Conservation (phyloP, 2,888 invertebrate genomes). For the Diarsia rubi region DNA sequence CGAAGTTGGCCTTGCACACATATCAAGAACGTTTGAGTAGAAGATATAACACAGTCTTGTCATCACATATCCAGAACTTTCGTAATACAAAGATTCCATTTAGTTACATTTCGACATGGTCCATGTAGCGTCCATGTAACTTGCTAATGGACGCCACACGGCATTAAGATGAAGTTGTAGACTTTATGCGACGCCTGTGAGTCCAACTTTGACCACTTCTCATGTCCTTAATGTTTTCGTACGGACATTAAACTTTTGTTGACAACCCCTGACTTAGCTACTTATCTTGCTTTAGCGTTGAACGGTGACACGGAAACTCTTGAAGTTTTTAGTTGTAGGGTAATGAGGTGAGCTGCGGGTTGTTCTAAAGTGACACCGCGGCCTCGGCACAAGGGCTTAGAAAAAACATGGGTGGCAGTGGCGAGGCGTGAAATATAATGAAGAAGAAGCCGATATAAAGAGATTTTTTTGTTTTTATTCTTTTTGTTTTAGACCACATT, state of each 20-base stretch:
- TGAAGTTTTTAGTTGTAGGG: slow-evolving; percentile 24
- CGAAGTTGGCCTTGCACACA: neutral
- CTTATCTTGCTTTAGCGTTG: slow-evolving; percentile 66
- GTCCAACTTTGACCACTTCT: slow-evolving; percentile 81
- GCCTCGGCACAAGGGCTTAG: too few relatives aligned
- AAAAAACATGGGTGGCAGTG: too few relatives aligned
- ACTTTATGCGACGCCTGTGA: slow-evolving; percentile 74
- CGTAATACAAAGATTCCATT: slow-evolving; percentile 41
- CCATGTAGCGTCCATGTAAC: slow-evolving; percentile 68
- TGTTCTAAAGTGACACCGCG: too few relatives aligned
- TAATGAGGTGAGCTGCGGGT: slow-evolving; percentile 8
- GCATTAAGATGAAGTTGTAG: slow-evolving; percentile 79
- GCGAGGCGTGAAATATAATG: too few relatives aligned
- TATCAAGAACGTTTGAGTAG: neutral
- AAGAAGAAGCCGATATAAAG: too few relatives aligned
- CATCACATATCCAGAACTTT: slow-evolving; percentile 23
- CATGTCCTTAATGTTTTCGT: slow-evolving; percentile 80
- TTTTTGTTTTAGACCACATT: too few relatives aligned
- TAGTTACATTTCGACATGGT: slow-evolving; percentile 34
- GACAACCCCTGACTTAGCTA: slow-evolving; percentile 71
- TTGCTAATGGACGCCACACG: slow-evolving; percentile 82
- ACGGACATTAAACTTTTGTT: slow-evolving; percentile 76
- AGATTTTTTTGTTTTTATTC: too few relatives aligned
- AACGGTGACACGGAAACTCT: slow-evolving; percentile 49
- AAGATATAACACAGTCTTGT: neutral